Evolutionary conservation across 2,113 vertebrate genomes (phyloP), one percentile per base, ranked within the genome.

Genomic region (Connochaetes taurinus): DNA sequence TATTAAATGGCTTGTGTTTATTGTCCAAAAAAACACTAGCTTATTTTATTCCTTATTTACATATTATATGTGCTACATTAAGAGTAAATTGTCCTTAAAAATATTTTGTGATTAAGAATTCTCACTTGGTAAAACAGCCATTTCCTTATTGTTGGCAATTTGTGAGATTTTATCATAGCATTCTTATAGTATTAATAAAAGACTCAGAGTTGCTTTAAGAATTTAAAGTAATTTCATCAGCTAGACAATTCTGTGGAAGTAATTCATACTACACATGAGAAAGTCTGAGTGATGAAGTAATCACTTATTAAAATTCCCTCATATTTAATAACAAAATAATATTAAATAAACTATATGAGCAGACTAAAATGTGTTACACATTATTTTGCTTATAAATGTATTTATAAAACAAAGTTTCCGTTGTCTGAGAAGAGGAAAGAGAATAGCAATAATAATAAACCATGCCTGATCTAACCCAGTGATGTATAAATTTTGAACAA

Each of bases 81-180:
- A 92, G 17, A 92, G 33, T 62, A 62, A 47, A 93, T 71, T 88
- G 43, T 43, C 50, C 58, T 87, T 92, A 85, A 57, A 85, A 81
- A 17, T 78, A 76, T 83, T 94, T 95, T 88, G 12, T 25, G n/a
- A 60, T 97, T 93, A 58, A 81, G 19, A 96, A 92, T 85, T 82
- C 47, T 95, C 53, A 43, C 31, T 87, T 60, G 12, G 19, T 74
- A 91, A 7, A 13, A 40, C 25, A 87, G 23, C 14, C 12, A 91
- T 76, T 90, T 91, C 53, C 40, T 52, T 88, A 52, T 23, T 36
- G 8, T 74, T 92, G 74, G 16, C 14, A 60, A 47, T 29, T 83
- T 93, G 57, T 67, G 43, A 97, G 76, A 62, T 94, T 90, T 95
- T 88, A 50, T 87, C 16, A 14, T 50, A 92, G 52, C 7, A 95